Conservation (phyloP, 2,797 vertebrate genomes). For the Neostethus bicornis region DNA sequence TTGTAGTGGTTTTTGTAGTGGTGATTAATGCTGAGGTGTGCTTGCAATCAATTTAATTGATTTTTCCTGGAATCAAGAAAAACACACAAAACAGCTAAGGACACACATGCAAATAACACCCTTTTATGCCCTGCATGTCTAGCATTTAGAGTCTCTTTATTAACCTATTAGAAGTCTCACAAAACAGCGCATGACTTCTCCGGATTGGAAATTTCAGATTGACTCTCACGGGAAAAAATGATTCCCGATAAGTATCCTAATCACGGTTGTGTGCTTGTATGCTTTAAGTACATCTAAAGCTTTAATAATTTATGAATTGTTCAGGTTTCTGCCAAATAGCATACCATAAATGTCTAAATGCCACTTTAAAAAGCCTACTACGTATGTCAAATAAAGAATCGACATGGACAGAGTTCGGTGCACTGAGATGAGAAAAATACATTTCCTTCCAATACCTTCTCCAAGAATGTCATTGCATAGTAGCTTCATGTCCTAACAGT, state of each 20-base stretch:
- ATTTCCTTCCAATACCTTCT: constrained; percentile 22
- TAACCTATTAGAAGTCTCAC: constrained; percentile 36
- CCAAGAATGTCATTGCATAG: constrained; percentile 14
- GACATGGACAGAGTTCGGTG: no score
- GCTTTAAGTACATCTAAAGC: constrained; percentile 15
- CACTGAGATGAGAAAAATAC: no score
- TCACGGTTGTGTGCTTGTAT: background rate
- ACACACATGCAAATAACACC: no score
- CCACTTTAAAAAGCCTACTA: constrained; percentile 32
- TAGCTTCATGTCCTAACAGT: background rate
- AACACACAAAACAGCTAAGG: no score
- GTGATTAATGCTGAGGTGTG: constrained; percentile 17
- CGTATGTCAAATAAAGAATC: constrained; percentile 31
- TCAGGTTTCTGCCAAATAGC: constrained; percentile 26
- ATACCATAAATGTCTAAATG: constrained; percentile 24
- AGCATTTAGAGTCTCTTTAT: constrained; percentile 10
- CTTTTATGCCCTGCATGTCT: background rate
- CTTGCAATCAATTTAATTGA: constrained; percentile 16
- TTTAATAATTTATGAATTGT: constrained; percentile 40
- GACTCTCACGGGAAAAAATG: constrained; percentile 34
- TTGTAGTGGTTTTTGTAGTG: background rate
- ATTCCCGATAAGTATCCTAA: constrained; percentile 32
- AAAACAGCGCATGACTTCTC: constrained; percentile 11
- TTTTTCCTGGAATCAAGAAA: no score
- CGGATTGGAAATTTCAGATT: constrained; percentile 8